These are phyloP conservation scores for Stenurella melanura DNA, from an alignment of 2,888 invertebrate species.

Conservation along the genomic window DNA sequence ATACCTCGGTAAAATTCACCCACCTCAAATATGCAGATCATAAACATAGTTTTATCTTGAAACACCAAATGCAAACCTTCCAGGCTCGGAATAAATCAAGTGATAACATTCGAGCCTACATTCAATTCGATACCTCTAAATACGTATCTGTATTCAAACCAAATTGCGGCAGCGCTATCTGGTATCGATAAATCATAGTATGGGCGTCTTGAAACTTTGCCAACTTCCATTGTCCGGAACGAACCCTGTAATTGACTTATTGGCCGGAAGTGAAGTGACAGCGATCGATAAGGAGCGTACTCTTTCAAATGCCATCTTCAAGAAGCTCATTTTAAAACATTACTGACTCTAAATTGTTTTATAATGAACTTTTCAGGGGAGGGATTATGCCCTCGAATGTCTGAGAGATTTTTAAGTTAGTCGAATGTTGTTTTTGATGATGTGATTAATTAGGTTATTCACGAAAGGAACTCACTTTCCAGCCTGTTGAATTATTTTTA, in stretches of 20 bases:
- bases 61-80: constrained; percentile 34
- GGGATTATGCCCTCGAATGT: constrained; percentile 51
- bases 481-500: constrained; percentile 20
- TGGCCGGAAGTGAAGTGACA: constrained; percentile 71
- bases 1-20: not conserved
- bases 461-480: constrained; percentile 21
- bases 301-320: constrained; percentile 65
- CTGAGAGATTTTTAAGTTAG: constrained; percentile 46
- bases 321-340: constrained; percentile 54
- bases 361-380: constrained; percentile 60
- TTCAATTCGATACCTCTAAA: constrained; percentile 67
- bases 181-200: constrained; percentile 70
- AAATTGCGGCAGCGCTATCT: constrained; percentile 69
- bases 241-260: constrained; percentile 73
- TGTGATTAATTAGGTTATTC: constrained; percentile 50
- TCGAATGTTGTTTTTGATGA: constrained; percentile 49
- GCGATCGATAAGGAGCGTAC: constrained; percentile 67
- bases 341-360: constrained; percentile 60
- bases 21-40: not conserved
- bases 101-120: constrained; percentile 63
- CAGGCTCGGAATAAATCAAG: constrained; percentile 58
- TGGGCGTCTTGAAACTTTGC: constrained; percentile 72
- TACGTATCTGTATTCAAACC: constrained; percentile 70
- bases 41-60: not conserved
- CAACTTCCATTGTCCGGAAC: constrained; percentile 72